Percentiles rank a stretch among this genome's conserved stretches.
Conservation (phyloP, 2,113 vertebrate genomes). For the Cromileptes altivelis region DNA sequence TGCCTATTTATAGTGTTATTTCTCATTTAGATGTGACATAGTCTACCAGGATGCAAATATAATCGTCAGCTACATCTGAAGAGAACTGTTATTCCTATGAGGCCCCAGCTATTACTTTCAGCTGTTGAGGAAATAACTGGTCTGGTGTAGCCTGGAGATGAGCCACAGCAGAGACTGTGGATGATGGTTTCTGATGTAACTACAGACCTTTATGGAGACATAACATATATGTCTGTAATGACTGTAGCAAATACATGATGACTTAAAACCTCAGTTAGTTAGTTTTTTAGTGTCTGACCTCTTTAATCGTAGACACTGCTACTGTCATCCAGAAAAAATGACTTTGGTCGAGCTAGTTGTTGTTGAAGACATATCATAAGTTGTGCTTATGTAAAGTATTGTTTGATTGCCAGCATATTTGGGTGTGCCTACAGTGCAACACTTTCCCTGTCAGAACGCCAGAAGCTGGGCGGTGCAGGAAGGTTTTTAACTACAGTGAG, state of each 20-base stretch:
- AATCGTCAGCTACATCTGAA: neutral
- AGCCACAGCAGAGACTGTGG: neutral
- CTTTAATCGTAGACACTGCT: neutral
- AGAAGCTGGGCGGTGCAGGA: too few relatives aligned
- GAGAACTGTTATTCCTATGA: neutral
- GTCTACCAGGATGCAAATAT: neutral
- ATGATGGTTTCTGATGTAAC: neutral
- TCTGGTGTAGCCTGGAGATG: neutral
- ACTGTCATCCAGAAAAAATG: too few relatives aligned
- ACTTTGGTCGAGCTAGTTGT: neutral
- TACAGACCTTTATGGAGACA: neutral
- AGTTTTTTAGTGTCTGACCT: neutral
- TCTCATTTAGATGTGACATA: neutral
- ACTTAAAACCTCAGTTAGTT: neutral
- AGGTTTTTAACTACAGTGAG: too few relatives aligned
- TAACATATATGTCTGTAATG: neutral
- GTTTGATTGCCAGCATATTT: neutral
- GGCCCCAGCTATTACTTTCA: conserved; percentile 10
- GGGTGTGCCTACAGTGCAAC: neutral
- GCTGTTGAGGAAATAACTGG: conserved; percentile 25
- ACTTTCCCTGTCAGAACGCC: too few relatives aligned
- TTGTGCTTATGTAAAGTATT: neutral
- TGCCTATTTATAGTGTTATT: neutral
- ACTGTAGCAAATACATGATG: neutral
- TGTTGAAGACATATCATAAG: neutral